These are phyloP conservation scores for Actinia equina DNA, from an alignment of 64 coral and sea anemone species.

Conservation along the genomic window DNA sequence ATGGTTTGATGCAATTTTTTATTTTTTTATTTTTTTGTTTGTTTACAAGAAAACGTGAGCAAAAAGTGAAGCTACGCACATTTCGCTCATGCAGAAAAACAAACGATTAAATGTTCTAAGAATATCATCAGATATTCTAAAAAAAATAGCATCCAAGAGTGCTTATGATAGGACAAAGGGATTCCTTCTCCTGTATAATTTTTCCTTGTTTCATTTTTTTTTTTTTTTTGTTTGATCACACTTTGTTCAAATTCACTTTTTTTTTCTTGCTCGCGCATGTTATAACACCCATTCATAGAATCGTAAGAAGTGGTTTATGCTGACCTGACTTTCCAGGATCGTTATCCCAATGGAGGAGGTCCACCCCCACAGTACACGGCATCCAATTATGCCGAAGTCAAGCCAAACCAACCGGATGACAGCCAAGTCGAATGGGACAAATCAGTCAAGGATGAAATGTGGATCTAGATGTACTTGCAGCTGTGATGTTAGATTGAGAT, in stretches of 20 bases:
- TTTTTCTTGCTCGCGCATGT: slow-evolving; percentile 10
- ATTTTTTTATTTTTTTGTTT: too few species aligned
- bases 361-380: slow-evolving; percentile 7
- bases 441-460: slow-evolving; percentile 14
- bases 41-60: too few species aligned
- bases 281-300: not conserved
- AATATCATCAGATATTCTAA: too few species aligned
- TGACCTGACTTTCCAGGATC: slow-evolving; percentile 29
- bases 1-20: too few species aligned
- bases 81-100: too few species aligned
- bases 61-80: too few species aligned
- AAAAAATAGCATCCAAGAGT: too few species aligned
- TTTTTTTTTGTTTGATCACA: not conserved
- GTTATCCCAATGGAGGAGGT: slow-evolving; percentile 13
- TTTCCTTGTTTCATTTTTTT: too few species aligned
- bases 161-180: too few species aligned
- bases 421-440: slow-evolving; percentile 23
- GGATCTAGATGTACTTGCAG: not conserved
- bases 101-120: too few species aligned
- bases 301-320: slow-evolving; percentile 23
- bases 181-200: too few species aligned
- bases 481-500: too few species aligned
- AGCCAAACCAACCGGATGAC: not conserved
- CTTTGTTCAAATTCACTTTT: slow-evolving; percentile 12
- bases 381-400: slow-evolving; percentile 8